Percentiles rank a stretch among this genome's conserved stretches.
Conservation (phyloP, 1,140 invertebrate species). For the Helicoverpa zea region DNA sequence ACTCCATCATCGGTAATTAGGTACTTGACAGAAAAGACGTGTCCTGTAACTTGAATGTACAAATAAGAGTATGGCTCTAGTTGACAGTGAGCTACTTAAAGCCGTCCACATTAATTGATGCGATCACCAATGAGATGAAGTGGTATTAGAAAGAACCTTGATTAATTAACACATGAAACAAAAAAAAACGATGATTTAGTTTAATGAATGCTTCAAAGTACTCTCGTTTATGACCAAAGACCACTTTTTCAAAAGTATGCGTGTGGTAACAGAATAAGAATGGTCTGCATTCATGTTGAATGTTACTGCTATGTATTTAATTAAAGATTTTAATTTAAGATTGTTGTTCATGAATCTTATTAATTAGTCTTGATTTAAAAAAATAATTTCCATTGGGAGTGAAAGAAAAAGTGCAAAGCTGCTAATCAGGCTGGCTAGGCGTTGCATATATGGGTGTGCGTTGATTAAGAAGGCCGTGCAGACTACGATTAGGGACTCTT, state of each 20-base stretch:
- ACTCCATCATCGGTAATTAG: background rate
- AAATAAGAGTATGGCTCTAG: background rate
- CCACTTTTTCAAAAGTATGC: constrained; percentile 20
- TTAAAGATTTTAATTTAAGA: constrained; percentile 17
- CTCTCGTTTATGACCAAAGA: background rate
- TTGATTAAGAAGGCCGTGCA: background rate
- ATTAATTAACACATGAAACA: constrained; percentile 28
- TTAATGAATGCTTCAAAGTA: constrained; percentile 16
- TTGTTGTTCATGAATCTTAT: constrained; percentile 25
- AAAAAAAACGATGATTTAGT: constrained; percentile 12
- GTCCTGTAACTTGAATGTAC: background rate
- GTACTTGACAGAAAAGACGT: constrained; percentile 6
- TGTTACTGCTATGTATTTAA: constrained; percentile 19
- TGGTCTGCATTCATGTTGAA: constrained; percentile 2
- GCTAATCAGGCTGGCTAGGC: constrained; percentile 3
- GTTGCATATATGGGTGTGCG: background rate
- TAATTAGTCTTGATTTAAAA: constrained; percentile 8
- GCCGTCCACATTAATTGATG: constrained; percentile 10
- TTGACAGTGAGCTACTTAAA: background rate
- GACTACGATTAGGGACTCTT: constrained; percentile 4
- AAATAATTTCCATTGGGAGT: constrained; percentile 31
- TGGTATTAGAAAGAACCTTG: constrained; percentile 8
- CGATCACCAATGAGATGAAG: constrained; percentile 22
- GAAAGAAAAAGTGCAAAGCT: constrained; percentile 22
- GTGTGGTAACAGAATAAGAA: background rate